phyloP scores from a whole-genome alignment of 2,888 invertebrate genomes.

The Drosophila prostipennis region DNA sequence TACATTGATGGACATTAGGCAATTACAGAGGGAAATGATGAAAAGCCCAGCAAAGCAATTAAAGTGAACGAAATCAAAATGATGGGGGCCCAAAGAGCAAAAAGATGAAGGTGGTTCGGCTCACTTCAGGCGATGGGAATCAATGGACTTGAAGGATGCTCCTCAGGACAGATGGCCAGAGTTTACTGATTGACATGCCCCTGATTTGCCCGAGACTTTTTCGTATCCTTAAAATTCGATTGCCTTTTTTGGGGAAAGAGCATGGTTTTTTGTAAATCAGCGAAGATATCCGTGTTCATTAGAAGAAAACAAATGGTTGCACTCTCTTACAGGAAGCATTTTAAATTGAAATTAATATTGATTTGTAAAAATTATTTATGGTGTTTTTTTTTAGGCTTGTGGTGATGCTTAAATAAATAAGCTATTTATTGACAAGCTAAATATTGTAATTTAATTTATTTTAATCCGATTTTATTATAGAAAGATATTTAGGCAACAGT shows the following conservation, averaged over 20 bases:
- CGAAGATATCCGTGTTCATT: background rate
- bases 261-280: background rate
- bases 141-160: constrained; percentile 33
- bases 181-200: constrained; percentile 23
- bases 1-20: constrained; percentile 56
- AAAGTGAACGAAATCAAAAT: constrained; percentile 15
- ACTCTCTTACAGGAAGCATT: too few species aligned
- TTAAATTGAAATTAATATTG: too few species aligned
- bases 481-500: too few species aligned
- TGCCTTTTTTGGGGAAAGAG: background rate
- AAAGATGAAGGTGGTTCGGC: constrained; percentile 10
- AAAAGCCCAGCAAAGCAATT: constrained; percentile 44
- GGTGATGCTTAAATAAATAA: too few species aligned
- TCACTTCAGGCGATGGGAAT: constrained; percentile 24
- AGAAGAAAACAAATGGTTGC: too few species aligned
- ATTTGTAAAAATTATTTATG: too few species aligned
- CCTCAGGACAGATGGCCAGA: constrained; percentile 1
- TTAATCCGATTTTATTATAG: too few species aligned
- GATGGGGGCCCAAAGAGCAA: background rate
- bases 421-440: too few species aligned
- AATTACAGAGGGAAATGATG: constrained; percentile 44
- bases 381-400: too few species aligned
- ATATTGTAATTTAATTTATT: too few species aligned
- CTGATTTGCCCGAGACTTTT: constrained; percentile 16
- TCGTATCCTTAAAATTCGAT: background rate